A percentile compares a stretch with the other conserved stretches of the same genome.
Conservation (phyloP, 2,888 invertebrate genomes). For the Rhyacophila evoluta region DNA sequence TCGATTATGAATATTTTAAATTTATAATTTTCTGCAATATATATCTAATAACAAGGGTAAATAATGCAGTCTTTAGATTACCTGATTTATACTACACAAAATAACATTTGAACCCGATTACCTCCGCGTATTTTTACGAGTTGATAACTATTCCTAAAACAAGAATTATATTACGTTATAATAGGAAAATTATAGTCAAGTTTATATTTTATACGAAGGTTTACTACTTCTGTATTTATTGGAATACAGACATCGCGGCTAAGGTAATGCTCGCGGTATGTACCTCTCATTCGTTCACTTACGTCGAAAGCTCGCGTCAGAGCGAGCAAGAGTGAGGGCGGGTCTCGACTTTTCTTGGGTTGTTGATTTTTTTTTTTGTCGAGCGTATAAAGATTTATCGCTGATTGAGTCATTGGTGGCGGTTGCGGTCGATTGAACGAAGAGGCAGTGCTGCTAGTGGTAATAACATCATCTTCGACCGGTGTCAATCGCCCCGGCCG, state of each 20-base stretch:
- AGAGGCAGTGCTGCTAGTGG: slow-evolving; percentile 8
- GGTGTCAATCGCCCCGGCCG: background rate
- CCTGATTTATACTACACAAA: too few relatives aligned
- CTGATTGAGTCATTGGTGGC: slow-evolving; percentile 41
- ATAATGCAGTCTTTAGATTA: too few relatives aligned
- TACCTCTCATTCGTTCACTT: background rate
- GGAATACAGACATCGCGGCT: slow-evolving; percentile 18
- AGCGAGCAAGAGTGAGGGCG: slow-evolving; percentile 9
- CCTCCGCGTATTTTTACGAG: too few relatives aligned
- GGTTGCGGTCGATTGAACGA: slow-evolving; percentile 10
- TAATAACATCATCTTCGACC: background rate
- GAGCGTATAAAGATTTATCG: slow-evolving; percentile 35
- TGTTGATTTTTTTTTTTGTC: slow-evolving; percentile 9
- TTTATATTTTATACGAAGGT: too few relatives aligned
- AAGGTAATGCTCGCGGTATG: background rate
- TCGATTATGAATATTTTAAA: too few relatives aligned
- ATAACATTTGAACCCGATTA: too few relatives aligned
- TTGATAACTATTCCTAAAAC: too few relatives aligned
- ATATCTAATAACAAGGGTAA: too few relatives aligned
- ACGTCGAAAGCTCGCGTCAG: background rate
- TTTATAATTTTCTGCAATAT: too few relatives aligned
- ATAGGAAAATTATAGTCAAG: too few relatives aligned
- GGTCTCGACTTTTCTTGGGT: slow-evolving; percentile 5
- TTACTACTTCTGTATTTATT: background rate
- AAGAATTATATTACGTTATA: too few relatives aligned